These are phyloP conservation scores for Ischnus inquisitorius DNA, from an alignment of 2,888 invertebrate genomes.

Conservation along the genomic window DNA sequence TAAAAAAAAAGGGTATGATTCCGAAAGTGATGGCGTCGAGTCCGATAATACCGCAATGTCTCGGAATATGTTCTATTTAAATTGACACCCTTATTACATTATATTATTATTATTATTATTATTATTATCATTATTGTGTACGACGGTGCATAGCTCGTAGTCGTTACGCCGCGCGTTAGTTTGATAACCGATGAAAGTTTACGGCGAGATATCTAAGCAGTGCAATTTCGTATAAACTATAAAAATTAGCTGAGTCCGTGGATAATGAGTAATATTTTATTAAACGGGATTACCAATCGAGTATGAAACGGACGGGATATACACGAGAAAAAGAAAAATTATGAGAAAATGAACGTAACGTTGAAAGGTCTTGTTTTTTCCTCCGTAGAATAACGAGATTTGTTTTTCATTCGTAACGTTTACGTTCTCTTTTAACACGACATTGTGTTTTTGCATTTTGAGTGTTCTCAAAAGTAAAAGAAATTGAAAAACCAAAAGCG, in stretches of 20 bases:
- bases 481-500: conserved; percentile 38
- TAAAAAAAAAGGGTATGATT: neutral
- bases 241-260: conserved; percentile 53
- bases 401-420: conserved; percentile 25
- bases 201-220: conserved; percentile 59
- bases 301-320: conserved; percentile 23
- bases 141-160: conserved; percentile 67
- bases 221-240: conserved; percentile 63
- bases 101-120: conserved; percentile 27
- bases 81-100: conserved; percentile 42
- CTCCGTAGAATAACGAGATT: conserved; percentile 40
- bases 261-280: conserved; percentile 71
- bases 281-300: conserved; percentile 60
- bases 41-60: conserved; percentile 14
- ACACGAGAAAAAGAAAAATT: conserved; percentile 26
- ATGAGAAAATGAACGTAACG: conserved; percentile 26
- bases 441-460: conserved; percentile 45
- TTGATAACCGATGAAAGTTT: conserved; percentile 63
- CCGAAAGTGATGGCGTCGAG: conserved; percentile 14
- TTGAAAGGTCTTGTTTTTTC: conserved; percentile 46
- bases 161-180: conserved; percentile 61
- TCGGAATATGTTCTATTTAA: conserved; percentile 39
- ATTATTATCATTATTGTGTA: conserved; percentile 44
- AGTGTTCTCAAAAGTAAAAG: conserved; percentile 51
- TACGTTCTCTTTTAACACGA: conserved; percentile 32